Conservation (phyloP, 2,888 invertebrate genomes). For the Ophion ventricosus region DNA sequence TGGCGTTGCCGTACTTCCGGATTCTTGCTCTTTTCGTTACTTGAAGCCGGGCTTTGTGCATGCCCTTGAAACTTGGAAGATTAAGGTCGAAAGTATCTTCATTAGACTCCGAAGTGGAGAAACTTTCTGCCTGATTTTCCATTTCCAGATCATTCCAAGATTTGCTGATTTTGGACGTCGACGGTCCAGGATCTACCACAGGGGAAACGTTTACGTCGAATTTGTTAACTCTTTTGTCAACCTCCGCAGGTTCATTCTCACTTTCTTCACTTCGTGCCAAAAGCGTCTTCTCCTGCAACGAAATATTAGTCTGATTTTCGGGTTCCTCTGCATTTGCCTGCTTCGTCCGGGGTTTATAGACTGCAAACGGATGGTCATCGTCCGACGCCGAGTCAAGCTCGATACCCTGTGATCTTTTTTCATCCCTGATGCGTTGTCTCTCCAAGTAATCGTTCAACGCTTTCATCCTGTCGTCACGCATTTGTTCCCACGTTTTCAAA, state of each 20-base stretch:
- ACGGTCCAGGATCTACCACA: slow-evolving; percentile 69
- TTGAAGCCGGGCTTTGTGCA: slow-evolving; percentile 48
- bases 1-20: slow-evolving; percentile 43
- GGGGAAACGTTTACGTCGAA: slow-evolving; percentile 33
- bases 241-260: neutral
- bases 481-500: slow-evolving; percentile 74
- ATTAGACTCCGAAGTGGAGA: slow-evolving; percentile 1
- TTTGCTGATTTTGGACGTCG: slow-evolving; percentile 71
- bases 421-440: slow-evolving; percentile 76
- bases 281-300: neutral
- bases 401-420: slow-evolving; percentile 76
- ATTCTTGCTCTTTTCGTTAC: slow-evolving; percentile 55
- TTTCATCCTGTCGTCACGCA: slow-evolving; percentile 73
- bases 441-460: slow-evolving; percentile 76
- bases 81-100: slow-evolving; percentile 20
- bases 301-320: neutral
- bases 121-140: neutral
- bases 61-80: slow-evolving; percentile 18
- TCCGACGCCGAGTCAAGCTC: slow-evolving; percentile 77
- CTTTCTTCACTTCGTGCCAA: neutral
- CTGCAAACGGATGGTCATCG: slow-evolving; percentile 77
- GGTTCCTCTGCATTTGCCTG: slow-evolving; percentile 7
- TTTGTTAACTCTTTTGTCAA: neutral
- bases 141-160: slow-evolving; percentile 60
- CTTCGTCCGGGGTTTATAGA: slow-evolving; percentile 72